Evolutionary conservation across 23 tunicate genomes (phyloP).

Genomic region (Ascidia mentula): DNA sequence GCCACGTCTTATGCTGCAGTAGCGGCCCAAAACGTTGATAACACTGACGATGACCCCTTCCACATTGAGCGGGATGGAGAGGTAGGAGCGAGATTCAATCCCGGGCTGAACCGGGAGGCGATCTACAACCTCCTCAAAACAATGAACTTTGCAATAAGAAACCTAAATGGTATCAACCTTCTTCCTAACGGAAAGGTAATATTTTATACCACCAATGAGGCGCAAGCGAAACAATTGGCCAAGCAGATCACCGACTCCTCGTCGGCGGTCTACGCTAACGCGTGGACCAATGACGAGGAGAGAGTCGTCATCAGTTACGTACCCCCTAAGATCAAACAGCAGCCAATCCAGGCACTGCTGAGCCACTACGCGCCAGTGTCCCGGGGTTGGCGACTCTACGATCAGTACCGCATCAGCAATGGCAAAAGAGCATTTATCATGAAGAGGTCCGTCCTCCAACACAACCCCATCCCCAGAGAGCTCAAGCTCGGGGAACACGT

Average conservation of each 20-base stretch:
- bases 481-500: neutral
- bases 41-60: no score
- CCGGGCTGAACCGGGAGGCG: no score
- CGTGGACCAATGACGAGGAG: neutral
- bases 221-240: neutral
- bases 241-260: neutral
- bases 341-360: no score
- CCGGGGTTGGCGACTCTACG: neutral
- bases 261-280: neutral
- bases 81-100: no score
- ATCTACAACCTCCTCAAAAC: no score
- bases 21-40: no score
- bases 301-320: neutral
- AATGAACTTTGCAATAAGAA: no score
- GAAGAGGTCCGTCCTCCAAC: neutral
- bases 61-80: no score
- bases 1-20: no score
- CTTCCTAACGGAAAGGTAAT: neutral
- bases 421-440: neutral
- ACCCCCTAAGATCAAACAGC: neutral
- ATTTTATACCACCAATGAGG: neutral
- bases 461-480: neutral
- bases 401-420: neutral
- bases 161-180: no score
- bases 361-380: neutral